Base-by-base conservation (phyloP, 2,888 invertebrate genomes). In the Keiferia lycopersicella region DNA sequence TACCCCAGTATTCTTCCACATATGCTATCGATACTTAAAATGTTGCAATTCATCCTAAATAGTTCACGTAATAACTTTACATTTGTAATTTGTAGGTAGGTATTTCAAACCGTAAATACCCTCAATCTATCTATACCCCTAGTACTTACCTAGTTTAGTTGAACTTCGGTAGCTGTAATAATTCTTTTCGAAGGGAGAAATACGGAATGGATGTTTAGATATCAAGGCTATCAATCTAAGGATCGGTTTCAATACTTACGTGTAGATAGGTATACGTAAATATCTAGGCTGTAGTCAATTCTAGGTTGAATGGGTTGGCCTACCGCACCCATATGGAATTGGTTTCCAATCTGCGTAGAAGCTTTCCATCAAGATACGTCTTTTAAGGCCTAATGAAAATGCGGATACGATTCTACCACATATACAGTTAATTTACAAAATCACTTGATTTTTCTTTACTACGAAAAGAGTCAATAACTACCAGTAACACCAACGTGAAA, bases 301-400 rank as follows among this genome's bases (percentile, higher is more conserved):
- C 26, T 53, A 53, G 22, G 51, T 26, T 22, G 12, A 4, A 53
- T 22, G 51, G 51, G 51, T 51, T 22, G 11, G 11, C 6, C 22
- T 53, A 53, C 51, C 51, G 22, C 22, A 18, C 51, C 51, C 22
- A 22, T 22, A 22, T 14, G 22, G 51, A 20, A 53, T 53, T 53
- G 14, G 51, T 20, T 53, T 53, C 51, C 51, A 53, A 53, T 53
- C 22, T 53, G 14, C 51, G 51, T 53, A 53, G 51, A 53, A 53
- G 51, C 26, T 53, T 53, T 53, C 51, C 51, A 57, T 61, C 57
- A 66, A 68, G 64, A 53, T 53, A 53, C 22, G 51, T 26, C 51
- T 51, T 20, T 51, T 4, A 12, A 26, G 51, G 22, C 22, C 14
- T 51, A 51, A 51, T 51, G 20, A 53, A 53, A 53, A 14, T 12